Base-by-base conservation (phyloP, 2,888 invertebrate genomes). In the Sicus ferrugineus region DNA sequence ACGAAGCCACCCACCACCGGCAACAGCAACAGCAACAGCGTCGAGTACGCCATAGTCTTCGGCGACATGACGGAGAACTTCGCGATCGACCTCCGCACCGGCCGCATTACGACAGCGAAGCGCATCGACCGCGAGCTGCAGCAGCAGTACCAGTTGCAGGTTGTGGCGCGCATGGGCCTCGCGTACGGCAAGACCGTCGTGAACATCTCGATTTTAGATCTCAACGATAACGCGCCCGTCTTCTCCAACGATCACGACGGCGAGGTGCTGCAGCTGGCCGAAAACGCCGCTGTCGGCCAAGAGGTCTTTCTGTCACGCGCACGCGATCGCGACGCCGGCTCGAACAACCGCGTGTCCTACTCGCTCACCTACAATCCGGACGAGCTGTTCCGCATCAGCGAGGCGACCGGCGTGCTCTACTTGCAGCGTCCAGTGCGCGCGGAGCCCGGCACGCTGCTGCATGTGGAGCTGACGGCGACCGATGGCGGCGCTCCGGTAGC, bases 211-310 rank as follows among this genome's bases (percentile, higher is more conserved):
- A 88, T 98, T 5, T 85, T 91, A 50, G 97, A 98, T 86, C 87
- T 95, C 4, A 98, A 98, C 85, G 97, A 98, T 84, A 96, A 97
- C 83, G 90, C 92, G 68, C 98, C 98, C 3, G 87, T 89, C 73
- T 96, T 96, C 83, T 88, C 91, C 26, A 90, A 90, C 78, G 93
- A 92, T 73, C 91, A 90, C 78, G 93, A 94, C 80, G 74, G 75
- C 16, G 90, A 95, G 58, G 88, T 88, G 72, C 87, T 97, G 68
- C 88, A 88, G 72, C 88, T 97, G 70, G 89, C 91, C 19, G 97
- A 97, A 87, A 95, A 96, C 83, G 92, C 94, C 76, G 96, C 97
- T 23, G 94, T 97, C 42, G 97, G 97, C 0, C 95, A 96, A 84
- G 95, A 97, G 86, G 92, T 97, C 38, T 95, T 93, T 84, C 88